A percentile compares a stretch with the other conserved stretches of the same genome.
Conservation (phyloP, 2,888 invertebrate species). For the Chymomyza amoena region DNA sequence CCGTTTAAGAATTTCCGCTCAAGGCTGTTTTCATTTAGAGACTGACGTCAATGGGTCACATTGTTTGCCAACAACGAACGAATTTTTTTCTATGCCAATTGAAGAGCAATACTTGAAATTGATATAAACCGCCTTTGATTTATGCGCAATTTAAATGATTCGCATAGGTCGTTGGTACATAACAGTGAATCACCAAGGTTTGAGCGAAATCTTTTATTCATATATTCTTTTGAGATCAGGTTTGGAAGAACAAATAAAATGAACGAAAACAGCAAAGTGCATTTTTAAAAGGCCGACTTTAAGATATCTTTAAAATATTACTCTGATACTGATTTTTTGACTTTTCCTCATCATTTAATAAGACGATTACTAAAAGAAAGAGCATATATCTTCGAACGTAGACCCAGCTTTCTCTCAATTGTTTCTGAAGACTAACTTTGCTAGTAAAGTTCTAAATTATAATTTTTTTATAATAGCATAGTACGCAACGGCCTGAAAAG, state of each 20-base stretch:
- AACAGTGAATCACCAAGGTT: background rate
- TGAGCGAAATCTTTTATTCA: background rate
- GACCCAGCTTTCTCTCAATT: too few relatives aligned
- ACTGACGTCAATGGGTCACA: background rate
- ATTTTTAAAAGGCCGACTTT: background rate
- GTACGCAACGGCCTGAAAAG: too few relatives aligned
- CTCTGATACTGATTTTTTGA: too few relatives aligned
- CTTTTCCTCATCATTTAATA: too few relatives aligned
- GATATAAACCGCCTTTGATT: background rate
- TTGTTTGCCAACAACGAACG: background rate
- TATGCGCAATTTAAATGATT: constrained; percentile 50
- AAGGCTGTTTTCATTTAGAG: background rate
- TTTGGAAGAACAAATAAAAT: background rate
- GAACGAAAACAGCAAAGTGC: background rate
- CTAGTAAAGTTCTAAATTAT: too few relatives aligned
- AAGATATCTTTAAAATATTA: background rate
- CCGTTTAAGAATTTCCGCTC: constrained; percentile 31
- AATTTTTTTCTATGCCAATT: background rate
- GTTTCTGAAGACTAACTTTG: too few relatives aligned
- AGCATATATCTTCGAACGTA: too few relatives aligned
- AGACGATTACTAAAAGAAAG: too few relatives aligned
- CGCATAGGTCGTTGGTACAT: constrained; percentile 37
- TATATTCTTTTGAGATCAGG: background rate
- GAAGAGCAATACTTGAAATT: background rate
- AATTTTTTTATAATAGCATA: too few relatives aligned